Base-by-base conservation (phyloP, 1,140 invertebrate species). In the Pomacea maculata region DNA sequence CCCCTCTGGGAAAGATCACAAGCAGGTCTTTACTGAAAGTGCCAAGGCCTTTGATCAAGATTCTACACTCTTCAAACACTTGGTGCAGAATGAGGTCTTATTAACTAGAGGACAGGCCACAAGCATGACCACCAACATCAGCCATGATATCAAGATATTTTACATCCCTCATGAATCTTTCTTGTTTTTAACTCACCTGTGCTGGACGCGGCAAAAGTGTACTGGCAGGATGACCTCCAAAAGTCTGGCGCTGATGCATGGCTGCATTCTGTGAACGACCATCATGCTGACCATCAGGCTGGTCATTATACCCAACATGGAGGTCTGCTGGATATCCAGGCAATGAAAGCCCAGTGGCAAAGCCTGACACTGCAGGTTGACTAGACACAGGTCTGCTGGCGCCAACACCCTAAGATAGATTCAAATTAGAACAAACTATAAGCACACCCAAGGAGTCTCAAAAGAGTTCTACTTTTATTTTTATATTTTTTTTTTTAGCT, bases 201-300 rank as follows among this genome's bases (percentile, higher is more conserved):
- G 12, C 75, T 34, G 75, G 65, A 34, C 25, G 75, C 34, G 75
- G 67, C 75, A 77, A 17, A 17, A 29, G 63, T 29, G 64, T n/a
- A 25, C 25, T 57, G 29, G 64, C 17, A 25, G 63, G 63, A 12
- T 65, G 45, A 19, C 21, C 55, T 5, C 61, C 75, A 4, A 65
- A 64, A 75, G 34, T 80, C 82, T 80, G 84, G 21, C 52, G 75
- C 55, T 81, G 78, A 77, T 71, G 78, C 25, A 34, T 15, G 63
- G 75, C 11, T 25, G n/a, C 29, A 34, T 11, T 1, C 11, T 34
- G 29, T 70, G 14, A 1, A 21, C 6, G 67, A 34, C 29, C 29
- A 10, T n/a, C 67, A 25, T 2, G 67, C 67, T 70, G 11, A 34
- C 15, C 57, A 61, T 11, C 57, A 61, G 57, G 57, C 57, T 14